phyloP scores from a whole-genome alignment of 2,797 vertebrate species.

The Myotis planiceps region DNA sequence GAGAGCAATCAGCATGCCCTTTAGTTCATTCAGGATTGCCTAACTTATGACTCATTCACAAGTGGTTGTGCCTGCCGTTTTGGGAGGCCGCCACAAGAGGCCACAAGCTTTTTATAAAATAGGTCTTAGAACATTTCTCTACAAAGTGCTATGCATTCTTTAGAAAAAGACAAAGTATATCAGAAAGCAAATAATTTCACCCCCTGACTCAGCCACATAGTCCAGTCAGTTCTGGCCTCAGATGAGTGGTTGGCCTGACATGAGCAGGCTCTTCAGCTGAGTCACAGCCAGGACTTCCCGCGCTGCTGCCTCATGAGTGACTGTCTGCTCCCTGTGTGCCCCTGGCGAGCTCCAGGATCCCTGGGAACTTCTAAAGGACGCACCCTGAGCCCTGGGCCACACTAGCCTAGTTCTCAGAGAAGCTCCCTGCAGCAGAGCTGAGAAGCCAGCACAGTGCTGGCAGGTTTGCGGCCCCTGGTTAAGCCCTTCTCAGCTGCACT shows the following conservation, averaged over 20 bases:
- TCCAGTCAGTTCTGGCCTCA: background rate
- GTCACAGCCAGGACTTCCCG: background rate
- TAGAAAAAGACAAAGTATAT: background rate
- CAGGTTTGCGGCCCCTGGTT: background rate
- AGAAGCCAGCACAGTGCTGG: background rate
- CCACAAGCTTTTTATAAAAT: background rate
- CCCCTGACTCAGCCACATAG: background rate
- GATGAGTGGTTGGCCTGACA: background rate
- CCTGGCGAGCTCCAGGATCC: background rate
- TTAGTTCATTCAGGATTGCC: slow-evolving; percentile 32
- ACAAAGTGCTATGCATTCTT: background rate
- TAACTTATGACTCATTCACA: slow-evolving; percentile 21
- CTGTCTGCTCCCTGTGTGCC: background rate
- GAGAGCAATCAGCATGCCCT: slow-evolving; percentile 20
- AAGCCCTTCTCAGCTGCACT: background rate
- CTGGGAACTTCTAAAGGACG: background rate
- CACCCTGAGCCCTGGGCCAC: background rate
- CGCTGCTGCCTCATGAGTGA: background rate
- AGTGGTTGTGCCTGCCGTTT: background rate
- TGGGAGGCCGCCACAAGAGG: background rate
- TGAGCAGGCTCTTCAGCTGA: background rate
- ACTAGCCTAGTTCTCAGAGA: background rate
- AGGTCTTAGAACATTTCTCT: background rate
- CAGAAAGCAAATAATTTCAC: background rate
- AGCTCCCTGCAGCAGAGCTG: background rate